Conservation (phyloP, 2,797 vertebrate genomes). For the Anguilla megastoma region DNA sequence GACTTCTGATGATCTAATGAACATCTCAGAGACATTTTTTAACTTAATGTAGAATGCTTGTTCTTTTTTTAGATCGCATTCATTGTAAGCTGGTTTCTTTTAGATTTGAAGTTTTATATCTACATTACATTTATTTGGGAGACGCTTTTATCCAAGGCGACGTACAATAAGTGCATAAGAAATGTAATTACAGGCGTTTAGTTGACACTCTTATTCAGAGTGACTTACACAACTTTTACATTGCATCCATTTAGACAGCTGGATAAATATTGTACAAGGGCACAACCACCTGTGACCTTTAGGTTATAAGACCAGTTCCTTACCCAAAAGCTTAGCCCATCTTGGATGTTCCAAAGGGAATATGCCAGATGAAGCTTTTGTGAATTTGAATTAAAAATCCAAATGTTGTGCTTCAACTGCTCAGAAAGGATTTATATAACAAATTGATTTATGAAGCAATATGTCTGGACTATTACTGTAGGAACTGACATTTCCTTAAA, state of each 20-base stretch:
- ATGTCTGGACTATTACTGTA: constrained; percentile 37
- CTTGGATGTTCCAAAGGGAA: not conserved
- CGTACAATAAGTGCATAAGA: too few species aligned
- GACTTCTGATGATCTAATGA: not conserved
- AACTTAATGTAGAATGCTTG: not conserved
- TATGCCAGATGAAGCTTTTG: not conserved
- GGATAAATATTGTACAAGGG: too few species aligned
- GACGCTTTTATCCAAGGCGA: too few species aligned
- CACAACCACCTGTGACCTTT: too few species aligned
- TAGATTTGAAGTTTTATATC: not conserved
- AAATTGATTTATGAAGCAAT: constrained; percentile 10
- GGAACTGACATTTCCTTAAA: constrained; percentile 49
- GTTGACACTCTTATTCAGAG: too few species aligned
- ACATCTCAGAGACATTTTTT: not conserved
- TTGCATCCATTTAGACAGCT: too few species aligned
- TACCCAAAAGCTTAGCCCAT: too few species aligned
- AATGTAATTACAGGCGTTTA: too few species aligned
- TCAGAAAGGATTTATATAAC: not conserved
- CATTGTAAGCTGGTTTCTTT: not conserved
- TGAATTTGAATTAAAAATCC: not conserved
- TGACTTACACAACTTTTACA: too few species aligned
- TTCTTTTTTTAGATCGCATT: not conserved
- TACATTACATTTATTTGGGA: not conserved
- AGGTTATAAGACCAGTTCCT: too few species aligned
- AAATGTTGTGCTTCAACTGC: not conserved